Conservation (phyloP, 2,888 invertebrate species). For the Gonocerus acuteangulatus region DNA sequence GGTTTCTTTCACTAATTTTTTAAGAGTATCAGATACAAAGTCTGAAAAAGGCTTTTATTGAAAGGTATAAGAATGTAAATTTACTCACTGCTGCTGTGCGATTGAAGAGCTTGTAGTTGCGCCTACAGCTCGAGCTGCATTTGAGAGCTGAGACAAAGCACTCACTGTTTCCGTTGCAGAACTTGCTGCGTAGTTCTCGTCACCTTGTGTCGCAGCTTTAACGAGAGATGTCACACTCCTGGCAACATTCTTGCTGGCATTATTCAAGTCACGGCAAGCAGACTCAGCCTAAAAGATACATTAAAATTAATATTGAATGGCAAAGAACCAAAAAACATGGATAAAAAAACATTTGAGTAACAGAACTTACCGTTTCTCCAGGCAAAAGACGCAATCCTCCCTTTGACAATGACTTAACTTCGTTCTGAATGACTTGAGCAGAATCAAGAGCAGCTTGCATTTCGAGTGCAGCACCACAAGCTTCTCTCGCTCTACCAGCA, state of each 20-base stretch:
- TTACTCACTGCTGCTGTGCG: slow-evolving; percentile 25
- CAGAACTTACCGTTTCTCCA: slow-evolving; percentile 66
- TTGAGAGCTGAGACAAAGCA: slow-evolving; percentile 63
- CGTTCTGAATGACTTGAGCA: slow-evolving; percentile 68
- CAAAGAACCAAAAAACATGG: no score
- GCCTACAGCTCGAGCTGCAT: slow-evolving; percentile 69
- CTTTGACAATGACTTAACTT: slow-evolving; percentile 70
- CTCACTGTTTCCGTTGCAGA: slow-evolving; percentile 75
- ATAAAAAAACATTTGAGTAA: no score
- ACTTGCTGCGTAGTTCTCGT: slow-evolving; percentile 69
- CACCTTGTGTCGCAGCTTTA: slow-evolving; percentile 74
- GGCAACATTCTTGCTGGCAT: slow-evolving; percentile 66
- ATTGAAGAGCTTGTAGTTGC: slow-evolving; percentile 46
- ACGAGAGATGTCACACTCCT: slow-evolving; percentile 77
- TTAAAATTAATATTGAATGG: no score
- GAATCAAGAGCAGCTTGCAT: slow-evolving; percentile 79
- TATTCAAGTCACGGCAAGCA: slow-evolving; percentile 52
- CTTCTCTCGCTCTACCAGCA: slow-evolving; percentile 56
- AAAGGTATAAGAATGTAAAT: no score
- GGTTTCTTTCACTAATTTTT: background rate
- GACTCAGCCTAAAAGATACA: slow-evolving; percentile 51
- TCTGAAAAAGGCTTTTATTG: background rate
- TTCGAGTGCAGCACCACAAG: slow-evolving; percentile 69
- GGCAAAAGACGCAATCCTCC: slow-evolving; percentile 74
- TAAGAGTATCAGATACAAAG: background rate